A percentile compares a stretch with the other conserved stretches of the same genome.
Conservation (phyloP, 2,113 vertebrate genomes). For the Cairina moschata region DNA sequence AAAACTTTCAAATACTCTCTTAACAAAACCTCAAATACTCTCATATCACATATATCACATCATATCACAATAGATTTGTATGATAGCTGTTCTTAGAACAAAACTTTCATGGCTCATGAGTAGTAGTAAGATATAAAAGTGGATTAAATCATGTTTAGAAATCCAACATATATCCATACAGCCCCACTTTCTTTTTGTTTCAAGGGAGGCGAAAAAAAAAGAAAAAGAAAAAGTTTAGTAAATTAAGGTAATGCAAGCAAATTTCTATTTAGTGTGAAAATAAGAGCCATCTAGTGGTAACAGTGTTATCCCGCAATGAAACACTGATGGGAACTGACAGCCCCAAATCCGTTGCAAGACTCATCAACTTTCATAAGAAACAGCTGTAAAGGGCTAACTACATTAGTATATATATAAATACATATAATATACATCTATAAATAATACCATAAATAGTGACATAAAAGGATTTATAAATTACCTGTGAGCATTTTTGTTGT, state of each 20-base stretch:
- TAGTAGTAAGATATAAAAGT: neutral
- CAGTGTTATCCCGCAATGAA: neutral
- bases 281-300: slow-evolving; percentile 70
- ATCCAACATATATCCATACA: neutral
- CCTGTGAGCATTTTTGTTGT: neutral
- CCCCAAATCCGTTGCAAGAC: rapidly evolving
- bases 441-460: neutral
- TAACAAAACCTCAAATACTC: too few relatives aligned
- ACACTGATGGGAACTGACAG: neutral
- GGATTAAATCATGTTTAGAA: neutral
- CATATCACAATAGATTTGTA: neutral
- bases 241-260: neutral
- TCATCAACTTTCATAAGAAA: neutral
- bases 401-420: neutral
- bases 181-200: neutral
- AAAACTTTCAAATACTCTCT: neutral
- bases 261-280: neutral
- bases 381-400: neutral
- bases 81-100: neutral
- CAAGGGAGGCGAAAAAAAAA: neutral
- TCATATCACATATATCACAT: too few relatives aligned
- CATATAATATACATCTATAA: neutral
- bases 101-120: neutral
- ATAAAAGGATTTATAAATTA: neutral
- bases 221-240: neutral